Evolutionary conservation across 2,797 vertebrate species (phyloP), one percentile per base, ranked within the genome.

Genomic region (Xenops minutus): DNA sequence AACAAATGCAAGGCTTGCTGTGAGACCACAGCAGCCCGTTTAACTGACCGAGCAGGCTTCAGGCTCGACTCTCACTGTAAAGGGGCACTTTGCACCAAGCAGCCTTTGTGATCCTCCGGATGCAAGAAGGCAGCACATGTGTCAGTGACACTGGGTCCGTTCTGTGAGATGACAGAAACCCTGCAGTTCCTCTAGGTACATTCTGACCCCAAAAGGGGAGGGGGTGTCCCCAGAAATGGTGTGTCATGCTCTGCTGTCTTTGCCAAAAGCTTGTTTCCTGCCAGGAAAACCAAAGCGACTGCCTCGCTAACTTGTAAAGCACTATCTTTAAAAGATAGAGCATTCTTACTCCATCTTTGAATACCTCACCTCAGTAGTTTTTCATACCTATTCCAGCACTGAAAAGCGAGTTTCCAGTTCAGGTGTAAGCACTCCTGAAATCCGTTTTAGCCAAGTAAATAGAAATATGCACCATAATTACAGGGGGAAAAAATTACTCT

Each of bases 1-100:
- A 96, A 89, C 95, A 96, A 97, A 97, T 96, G 92, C 91, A 75
- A 89, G 73, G 26, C 30, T 72, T 41, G 61, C 88, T 34, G n/a
- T 34, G 75, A 85, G 85, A 68, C 36, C 77, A 16, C 86, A 86
- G 74, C 84, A 66, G 83, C 59, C 56, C 61, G 30, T 79, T n/a
- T 56, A 85, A 93, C 17, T 67, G 91, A 82, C 48, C 62, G 52
- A 55, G 63, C 24, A 69, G 79, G 63, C 52, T 91, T 69, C 82
- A 63, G 56, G 36, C 58, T 56, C 21, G 2, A 7, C 48, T 84
- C 29, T 36, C 61, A 23, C 1, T 72, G 76, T 59, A 43, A 69
- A 81, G 75, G 48, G 15, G 29, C 29, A 19, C 9, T 32, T n/a
- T 37, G 55, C 69, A 88, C 58, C 37, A 44, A 48, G 26, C 27